Base-by-base conservation (phyloP, 1,140 invertebrate species). In the Lasioglossum albipes region DNA sequence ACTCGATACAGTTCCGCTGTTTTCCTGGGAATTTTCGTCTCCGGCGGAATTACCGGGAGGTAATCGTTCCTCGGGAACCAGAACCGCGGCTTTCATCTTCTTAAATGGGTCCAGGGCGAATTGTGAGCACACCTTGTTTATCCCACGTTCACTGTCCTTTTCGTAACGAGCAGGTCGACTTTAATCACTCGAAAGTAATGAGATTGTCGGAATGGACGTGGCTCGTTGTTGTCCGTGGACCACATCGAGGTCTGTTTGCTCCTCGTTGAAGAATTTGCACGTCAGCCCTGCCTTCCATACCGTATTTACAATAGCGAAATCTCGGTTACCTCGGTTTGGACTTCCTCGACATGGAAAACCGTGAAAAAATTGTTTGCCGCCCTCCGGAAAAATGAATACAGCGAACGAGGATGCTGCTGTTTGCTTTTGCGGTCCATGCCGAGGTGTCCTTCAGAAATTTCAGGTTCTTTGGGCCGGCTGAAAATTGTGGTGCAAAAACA, bases 141-240 rank as follows among this genome's bases (percentile, higher is more conserved):
- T 52, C 62, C n/a, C 31, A 7, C 36, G 36, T 79, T 73, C 57
- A 79, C 77, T 22, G 77, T 20, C 41, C 75, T 2, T 18, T 18
- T 73, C 70, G 69, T 73, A n/a, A 57, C 70, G 6, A 57, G 54
- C 65, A 57, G n/a, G 41, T 57, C 77, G 77, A 18, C 77, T 79
- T 79, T 74, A 79, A 79, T 79, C 61, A 49, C 70, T 36, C 61
- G 62, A 66, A 62, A 71, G 20, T 73, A 79, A 79, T 57, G 70
- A 66, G 77, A 79, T 66, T 79, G 77, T 74, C 73, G 22, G 70
- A 20, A 79, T 1, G 45, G 18, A 49, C 52, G n/a, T 22, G 22
- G 31, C 7, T 22, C 52, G n/a, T 74, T 49, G 65, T 54, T 13
- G 27, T 79, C 49, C 5, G 16, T 20, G 12, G 22, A 45, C 65